A percentile compares a stretch with the other conserved stretches of the same genome.
Evolutionary conservation across 2,113 vertebrate species (phyloP).

Genomic region (chimpanzee (Pan troglodytes)): NHGRI_mPanTro3-v2.1_pri NC_072408.2:71943501-71944000

Average conservation of each 20-base stretch:
- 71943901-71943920: not conserved
- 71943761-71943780: conserved; percentile 24
- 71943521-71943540: conserved; percentile 64
- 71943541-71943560: conserved; percentile 81
- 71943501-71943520: conserved; percentile 46
- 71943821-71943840: not conserved
- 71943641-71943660: conserved; percentile 96
- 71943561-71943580: conserved; percentile 78
- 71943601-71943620: conserved; percentile 99
- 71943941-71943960: not conserved
- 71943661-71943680: conserved; percentile 93
- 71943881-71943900: not conserved
- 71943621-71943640: conserved; percentile 98
- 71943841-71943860: not conserved
- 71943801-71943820: not conserved
- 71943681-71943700: conserved; percentile 93
- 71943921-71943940: not conserved
- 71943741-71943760: conserved; percentile 94
- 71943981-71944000: not conserved
- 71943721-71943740: conserved; percentile 92
- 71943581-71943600: conserved; percentile 41
- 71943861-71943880: not conserved
- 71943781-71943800: not conserved
- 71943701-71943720: conserved; percentile 95
- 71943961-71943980: not conserved